These are phyloP conservation scores for Hemibagrus wyckioides DNA, from an alignment of 2,113 vertebrate genomes.

Conservation along the genomic window DNA sequence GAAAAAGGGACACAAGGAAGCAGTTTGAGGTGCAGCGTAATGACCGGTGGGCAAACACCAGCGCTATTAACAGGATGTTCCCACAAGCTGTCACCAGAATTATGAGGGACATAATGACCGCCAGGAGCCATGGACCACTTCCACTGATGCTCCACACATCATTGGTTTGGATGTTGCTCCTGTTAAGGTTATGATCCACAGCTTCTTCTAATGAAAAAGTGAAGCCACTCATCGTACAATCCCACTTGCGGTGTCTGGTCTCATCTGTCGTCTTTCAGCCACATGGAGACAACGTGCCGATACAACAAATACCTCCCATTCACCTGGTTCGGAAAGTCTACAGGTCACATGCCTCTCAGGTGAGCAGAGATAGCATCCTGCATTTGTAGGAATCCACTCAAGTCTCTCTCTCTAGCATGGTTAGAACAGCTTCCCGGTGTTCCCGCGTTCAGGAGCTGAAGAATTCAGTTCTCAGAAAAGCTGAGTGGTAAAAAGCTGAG, in stretches of 20 bases:
- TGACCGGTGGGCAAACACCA: constrained; percentile 88
- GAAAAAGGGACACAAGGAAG: constrained; percentile 95
- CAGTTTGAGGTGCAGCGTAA: constrained; percentile 95
- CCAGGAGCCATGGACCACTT: constrained; percentile 80
- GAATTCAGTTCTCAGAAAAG: constrained; percentile 26
- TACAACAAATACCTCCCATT: constrained; percentile 8
- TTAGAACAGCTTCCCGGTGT: constrained; percentile 6
- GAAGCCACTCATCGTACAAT: constrained; percentile 62
- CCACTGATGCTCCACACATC: constrained; percentile 71
- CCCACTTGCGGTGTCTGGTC: constrained; percentile 7
- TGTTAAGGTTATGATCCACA: constrained; percentile 31
- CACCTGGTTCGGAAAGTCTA: not conserved
- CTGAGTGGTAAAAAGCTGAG: constrained; percentile 33
- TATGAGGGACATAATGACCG: constrained; percentile 84
- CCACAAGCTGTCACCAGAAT: constrained; percentile 84
- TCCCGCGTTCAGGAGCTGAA: constrained; percentile 8
- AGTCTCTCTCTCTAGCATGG: constrained; percentile 49
- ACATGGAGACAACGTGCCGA: constrained; percentile 8
- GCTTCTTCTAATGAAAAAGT: constrained; percentile 49
- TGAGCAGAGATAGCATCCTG: constrained; percentile 21
- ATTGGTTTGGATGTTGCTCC: constrained; percentile 55
- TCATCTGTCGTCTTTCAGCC: constrained; percentile 29
- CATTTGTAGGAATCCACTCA: constrained; percentile 30
- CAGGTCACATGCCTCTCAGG: constrained; percentile 27
- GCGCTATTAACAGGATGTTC: constrained; percentile 85